Evolutionary conservation across 1,140 invertebrate genomes (phyloP), one percentile per base, ranked within the genome.

Genomic region (Lucilia cuprina): DNA sequence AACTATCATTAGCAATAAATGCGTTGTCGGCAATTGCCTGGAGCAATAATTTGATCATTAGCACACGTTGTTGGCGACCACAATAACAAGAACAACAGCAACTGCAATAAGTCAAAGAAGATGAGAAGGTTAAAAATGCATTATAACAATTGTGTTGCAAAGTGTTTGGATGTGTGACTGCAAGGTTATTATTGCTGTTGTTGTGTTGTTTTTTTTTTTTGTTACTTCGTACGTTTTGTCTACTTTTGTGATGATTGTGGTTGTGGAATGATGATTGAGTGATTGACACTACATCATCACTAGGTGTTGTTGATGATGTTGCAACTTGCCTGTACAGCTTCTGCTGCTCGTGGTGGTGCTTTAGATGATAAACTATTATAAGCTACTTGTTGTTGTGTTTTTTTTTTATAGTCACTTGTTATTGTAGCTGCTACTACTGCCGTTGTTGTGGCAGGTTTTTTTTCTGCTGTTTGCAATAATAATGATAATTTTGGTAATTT

Each of bases 41-140:
- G 47, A 50, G 77, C 77, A 49, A 49, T 80, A 80, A 80, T 80
- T 80, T 50, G n/a, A 80, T 80, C 77, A 80, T 80, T 80, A 80
- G 47, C 77, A 80, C 41, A 41, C 41, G 41, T 8, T 41, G 41
- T 41, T 41, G 41, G 41, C 41, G 41, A 41, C 41, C 41, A 41
- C 41, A 41, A 41, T 5, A 21, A 25, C 41, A 49, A 49, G 77
- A 41, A 41, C 41, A 41, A 49, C 41, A 21, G 17, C 41, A 41
- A 78, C 41, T 7, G 2, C 41, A 47, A 47, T 47, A 10, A 19
- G 77, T 21, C 35, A 14, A 80, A 80, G 41, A 49, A 50, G 47
- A 80, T 80, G 75, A 19, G n/a, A 19, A 70, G 65, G 65, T 70
- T 70, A 70, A 70, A 70, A 70, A 70, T 25, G 7, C n/a, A 47